Base-by-base conservation (phyloP, 92 coral and sea anemone species). In the Heliopora coerulea region DNA sequence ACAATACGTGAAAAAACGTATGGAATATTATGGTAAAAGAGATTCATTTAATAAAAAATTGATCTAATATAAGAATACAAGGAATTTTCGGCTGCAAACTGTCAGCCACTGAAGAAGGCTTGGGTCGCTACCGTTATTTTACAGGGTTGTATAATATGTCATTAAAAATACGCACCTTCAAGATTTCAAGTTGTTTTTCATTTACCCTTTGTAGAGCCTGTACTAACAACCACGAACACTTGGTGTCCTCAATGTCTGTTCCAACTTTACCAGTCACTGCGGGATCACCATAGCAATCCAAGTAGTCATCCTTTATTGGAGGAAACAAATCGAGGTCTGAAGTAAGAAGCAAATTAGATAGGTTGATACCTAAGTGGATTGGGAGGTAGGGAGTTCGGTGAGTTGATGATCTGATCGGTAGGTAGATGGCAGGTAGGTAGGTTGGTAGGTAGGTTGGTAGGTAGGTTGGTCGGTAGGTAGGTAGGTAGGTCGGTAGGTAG, bases 221-320 rank as follows among this genome's bases (percentile, higher is more conserved):
- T 0, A 93, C 89, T 11, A 93, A 75, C 25, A 93, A 83, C 98
- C 98, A 93, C 11, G 98, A 85, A 74, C 98, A 93, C 37, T 93
- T 93, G 59, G 85, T 83, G 48, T 93, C 98, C 77, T 93, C 98
- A 58, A 93, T 93, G 54, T 93, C 98, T 12, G 98, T 93, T 14
- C 98, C 98, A 20, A 93, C 89, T 76, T 93, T 93, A 1, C 98
- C 98, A 19, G 91, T 93, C 17, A 93, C 89, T 1, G 29, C 80
- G 28, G 96, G 92, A 61, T 93, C 96, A 5, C 98, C 98, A 86
- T 85, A 93, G 70, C 89, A 88, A 68, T 93, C 98, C 12, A 93
- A 74, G 61, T 75, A 89, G 72, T 93, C 98, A 73, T 93, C 98
- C 98, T 93, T 69, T 27, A 78, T 1, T 12, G 29, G 54, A 34